A percentile compares a stretch with the other conserved stretches of the same genome.
Evolutionary conservation across 1,140 invertebrate genomes (phyloP).

Genomic region (Campoletis sonorensis): DNA sequence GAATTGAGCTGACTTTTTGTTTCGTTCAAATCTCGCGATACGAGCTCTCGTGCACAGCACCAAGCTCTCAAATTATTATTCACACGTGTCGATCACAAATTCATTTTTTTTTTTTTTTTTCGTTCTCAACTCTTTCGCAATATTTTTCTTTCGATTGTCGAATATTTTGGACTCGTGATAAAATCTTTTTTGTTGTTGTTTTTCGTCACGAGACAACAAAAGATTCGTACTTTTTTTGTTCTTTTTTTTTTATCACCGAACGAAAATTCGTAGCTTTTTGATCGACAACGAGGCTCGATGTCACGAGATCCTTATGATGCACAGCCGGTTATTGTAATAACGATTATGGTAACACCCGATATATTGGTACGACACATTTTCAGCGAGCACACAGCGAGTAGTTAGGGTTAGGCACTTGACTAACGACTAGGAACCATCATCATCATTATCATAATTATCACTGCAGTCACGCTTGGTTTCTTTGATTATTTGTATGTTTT

Average conservation of each 20-base stretch:
- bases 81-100: constrained; percentile 37
- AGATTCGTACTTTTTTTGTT: neutral
- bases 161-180: no score
- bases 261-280: neutral
- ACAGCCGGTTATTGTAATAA: constrained; percentile 34
- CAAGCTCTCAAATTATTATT: constrained; percentile 19
- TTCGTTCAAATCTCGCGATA: constrained; percentile 14
- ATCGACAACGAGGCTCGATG: neutral
- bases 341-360: constrained; percentile 14
- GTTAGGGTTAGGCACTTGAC: constrained; percentile 71
- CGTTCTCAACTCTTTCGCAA: neutral
- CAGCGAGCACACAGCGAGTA: constrained; percentile 65
- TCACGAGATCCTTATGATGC: constrained; percentile 33
- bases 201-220: neutral
- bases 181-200: neutral
- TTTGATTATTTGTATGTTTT: constrained; percentile 49
- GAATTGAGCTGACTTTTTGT: constrained; percentile 47
- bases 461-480: constrained; percentile 65
- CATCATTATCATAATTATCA: constrained; percentile 58
- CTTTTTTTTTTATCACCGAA: neutral
- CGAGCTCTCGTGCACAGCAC: constrained; percentile 33
- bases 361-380: constrained; percentile 49
- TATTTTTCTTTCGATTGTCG: neutral
- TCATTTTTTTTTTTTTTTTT: constrained; percentile 47
- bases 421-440: constrained; percentile 73